These are phyloP conservation scores for Muscidifurax raptorellus DNA, from an alignment of 1,140 invertebrate genomes.

Conservation along the genomic window DNA sequence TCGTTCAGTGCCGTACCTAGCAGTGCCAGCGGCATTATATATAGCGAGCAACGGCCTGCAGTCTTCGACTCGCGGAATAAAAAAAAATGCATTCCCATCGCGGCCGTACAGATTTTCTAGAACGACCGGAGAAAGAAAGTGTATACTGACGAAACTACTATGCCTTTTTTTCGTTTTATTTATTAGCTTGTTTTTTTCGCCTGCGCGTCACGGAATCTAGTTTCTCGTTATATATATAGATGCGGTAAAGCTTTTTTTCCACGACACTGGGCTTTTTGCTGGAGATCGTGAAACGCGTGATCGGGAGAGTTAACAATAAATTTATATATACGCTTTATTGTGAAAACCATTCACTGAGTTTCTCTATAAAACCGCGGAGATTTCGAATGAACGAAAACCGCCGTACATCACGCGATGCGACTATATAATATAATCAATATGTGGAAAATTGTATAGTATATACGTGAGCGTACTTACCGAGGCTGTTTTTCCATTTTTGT, in stretches of 20 bases:
- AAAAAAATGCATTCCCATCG: neutral
- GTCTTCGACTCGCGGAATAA: neutral
- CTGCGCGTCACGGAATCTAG: neutral
- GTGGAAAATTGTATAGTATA: neutral
- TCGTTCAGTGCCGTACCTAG: constrained; percentile 59
- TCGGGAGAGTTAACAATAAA: no score
- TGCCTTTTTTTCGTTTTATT: neutral
- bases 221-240: neutral
- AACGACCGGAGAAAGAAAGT: constrained; percentile 7
- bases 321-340: no score
- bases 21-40: constrained; percentile 54
- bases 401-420: neutral
- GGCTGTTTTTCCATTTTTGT: constrained; percentile 99
- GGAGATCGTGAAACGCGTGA: no score
- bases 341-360: neutral
- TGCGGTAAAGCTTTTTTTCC: no score
- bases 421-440: neutral
- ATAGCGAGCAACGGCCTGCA: neutral
- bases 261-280: no score
- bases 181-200: neutral
- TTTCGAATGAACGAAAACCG: neutral
- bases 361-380: neutral
- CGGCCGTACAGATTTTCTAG: neutral
- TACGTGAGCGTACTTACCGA: constrained; percentile 87
- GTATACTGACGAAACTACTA: neutral